Base-by-base conservation (phyloP, 2,113 vertebrate genomes). In the Illadopsis cleaveri region DNA sequence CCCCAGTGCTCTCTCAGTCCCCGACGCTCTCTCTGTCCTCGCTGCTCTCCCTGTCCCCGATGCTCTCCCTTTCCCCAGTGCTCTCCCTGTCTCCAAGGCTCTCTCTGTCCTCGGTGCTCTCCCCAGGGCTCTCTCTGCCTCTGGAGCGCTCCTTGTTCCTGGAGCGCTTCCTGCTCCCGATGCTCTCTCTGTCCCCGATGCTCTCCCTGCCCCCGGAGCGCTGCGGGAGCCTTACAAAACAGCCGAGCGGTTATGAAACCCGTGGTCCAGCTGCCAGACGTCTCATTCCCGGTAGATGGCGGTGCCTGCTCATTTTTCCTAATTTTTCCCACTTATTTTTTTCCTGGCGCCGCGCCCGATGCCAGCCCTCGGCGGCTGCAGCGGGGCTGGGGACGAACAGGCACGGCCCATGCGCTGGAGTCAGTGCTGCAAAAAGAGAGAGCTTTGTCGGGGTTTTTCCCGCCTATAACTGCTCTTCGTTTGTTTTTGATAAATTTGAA, bases 241-340 rank as follows among this genome's bases (percentile, higher is more conserved):
- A 86, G 35, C 45, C 18, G 23, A 23, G 47, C 6, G 8, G 42
- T 96, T 95, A 96, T 12, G 89, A 94, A 96, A 96, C 64, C 17
- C 54, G 4, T 10, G 44, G 27, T 37, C n/a, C 33, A 4, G 56
- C 73, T 89, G 96, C 69, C 92, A 56, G 56, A 10, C 81, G n/a
- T 22, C 40, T 47, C 73, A 8, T 16, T 16, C 87, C 93, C 96
- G 75, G 94, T 69, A 97, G 96, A 92, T 97, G 96, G 96, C 96
- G 54, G 33, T 93, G 95, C 76, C 88, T 72, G 82, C 45, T 88
- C 85, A 92, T 96, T 96, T 96, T 93, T 93, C 73, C 33, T 31
- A 3, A 3, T 8, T 35, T 75, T 33, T 37, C 2, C 12, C 3
- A 3, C 11, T 5, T 37, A 0, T 11, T 40, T 61, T 60, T 12